Evolutionary conservation across 2,888 invertebrate genomes (phyloP).

Genomic region (Callinectes sapidus): DNA sequence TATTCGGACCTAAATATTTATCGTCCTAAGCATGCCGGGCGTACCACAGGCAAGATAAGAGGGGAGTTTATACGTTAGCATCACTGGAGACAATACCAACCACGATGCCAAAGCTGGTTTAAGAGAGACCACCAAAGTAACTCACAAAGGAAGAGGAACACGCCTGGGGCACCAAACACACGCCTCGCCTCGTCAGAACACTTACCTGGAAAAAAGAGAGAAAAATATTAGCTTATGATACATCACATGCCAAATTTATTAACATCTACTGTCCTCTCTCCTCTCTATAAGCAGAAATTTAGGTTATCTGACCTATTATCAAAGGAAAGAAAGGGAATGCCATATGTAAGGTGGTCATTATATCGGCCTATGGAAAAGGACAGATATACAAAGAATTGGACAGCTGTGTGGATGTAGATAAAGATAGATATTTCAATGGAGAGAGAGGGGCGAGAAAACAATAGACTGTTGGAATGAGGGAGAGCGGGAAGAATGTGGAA

Average conservation of each 20-base stretch:
- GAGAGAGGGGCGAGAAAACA: conserved; percentile 3
- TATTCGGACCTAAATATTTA: conserved; percentile 10
- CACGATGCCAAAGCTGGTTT: background rate
- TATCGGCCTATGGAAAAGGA: background rate
- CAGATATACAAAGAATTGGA: background rate
- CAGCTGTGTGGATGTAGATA: conserved; percentile 12
- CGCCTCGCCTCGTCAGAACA: background rate
- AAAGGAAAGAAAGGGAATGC: background rate
- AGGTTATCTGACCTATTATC: background rate
- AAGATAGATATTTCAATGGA: conserved; percentile 5
- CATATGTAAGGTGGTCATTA: conserved; percentile 29
- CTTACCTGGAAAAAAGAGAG: conserved; percentile 9
- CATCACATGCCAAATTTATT: background rate
- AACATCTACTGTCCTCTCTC: background rate
- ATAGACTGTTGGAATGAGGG: conserved; percentile 9
- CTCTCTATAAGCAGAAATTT: background rate
- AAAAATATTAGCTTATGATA: background rate
- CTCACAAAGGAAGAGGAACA: background rate
- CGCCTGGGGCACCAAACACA: background rate
- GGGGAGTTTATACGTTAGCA: background rate
- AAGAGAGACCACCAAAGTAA: background rate
- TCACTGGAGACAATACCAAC: background rate
- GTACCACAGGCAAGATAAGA: background rate
- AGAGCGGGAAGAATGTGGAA: background rate
- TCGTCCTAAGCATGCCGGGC: background rate